Evolutionary conservation across 2,888 invertebrate species (phyloP).

Genomic region (Drosophila ezoana): DNA sequence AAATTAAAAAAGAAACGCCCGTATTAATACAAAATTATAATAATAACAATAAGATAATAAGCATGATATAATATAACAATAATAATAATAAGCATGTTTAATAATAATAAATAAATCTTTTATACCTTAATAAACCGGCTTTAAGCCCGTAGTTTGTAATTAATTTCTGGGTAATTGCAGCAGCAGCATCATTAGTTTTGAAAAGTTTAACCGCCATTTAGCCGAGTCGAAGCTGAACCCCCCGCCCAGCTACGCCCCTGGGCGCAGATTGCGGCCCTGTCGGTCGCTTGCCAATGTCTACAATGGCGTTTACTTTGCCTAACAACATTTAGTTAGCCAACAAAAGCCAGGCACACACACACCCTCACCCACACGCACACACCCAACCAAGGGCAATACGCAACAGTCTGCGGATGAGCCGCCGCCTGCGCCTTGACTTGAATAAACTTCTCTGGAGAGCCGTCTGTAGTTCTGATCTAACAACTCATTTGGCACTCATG

Average conservation of each 20-base stretch:
- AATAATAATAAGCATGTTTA: too few relatives aligned
- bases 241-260: conserved; percentile 42
- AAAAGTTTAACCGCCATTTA: conserved; percentile 16
- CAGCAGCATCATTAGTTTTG: conserved; percentile 5
- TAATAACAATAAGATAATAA: too few relatives aligned
- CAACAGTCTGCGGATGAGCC: conserved; percentile 21
- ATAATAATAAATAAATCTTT: too few relatives aligned
- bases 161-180: background rate
- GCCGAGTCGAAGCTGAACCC: background rate
- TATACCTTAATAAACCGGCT: too few relatives aligned
- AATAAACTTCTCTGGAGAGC: conserved; percentile 43
- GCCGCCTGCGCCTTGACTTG: conserved; percentile 2
- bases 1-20: too few relatives aligned
- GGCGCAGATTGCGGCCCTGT: conserved; percentile 34
- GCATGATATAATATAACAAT: too few relatives aligned
- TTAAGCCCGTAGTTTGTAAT: background rate
- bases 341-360: conserved; percentile 59
- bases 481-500: conserved; percentile 79
- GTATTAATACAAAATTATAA: too few relatives aligned
- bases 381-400: background rate
- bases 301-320: conserved; percentile 76
- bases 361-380: conserved; percentile 7
- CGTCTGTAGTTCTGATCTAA: conserved; percentile 48
- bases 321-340: conserved; percentile 80
- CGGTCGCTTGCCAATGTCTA: conserved; percentile 59